Conservation (phyloP, 2,888 invertebrate species). For the Antheraea yamamai region DNA sequence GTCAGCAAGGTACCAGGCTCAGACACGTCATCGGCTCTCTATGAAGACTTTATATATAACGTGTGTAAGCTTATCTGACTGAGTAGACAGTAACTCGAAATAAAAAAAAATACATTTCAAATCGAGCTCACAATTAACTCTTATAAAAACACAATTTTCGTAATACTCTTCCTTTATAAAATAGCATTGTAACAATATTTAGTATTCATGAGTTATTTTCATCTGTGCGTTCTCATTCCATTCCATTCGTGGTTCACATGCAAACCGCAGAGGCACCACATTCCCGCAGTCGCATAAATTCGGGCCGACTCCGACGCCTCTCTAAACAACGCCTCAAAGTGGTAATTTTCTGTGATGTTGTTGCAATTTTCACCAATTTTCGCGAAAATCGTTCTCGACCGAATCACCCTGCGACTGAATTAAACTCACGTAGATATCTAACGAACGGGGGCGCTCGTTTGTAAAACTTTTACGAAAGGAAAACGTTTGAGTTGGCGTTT, state of each 20-base stretch:
- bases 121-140: not conserved
- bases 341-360: constrained; percentile 78
- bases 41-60: too few relatives aligned
- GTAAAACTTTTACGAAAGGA: constrained; percentile 77
- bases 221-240: constrained; percentile 11
- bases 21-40: too few relatives aligned
- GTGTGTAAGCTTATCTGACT: too few relatives aligned
- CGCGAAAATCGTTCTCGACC: constrained; percentile 65
- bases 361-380: constrained; percentile 80
- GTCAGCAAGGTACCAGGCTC: too few relatives aligned
- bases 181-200: constrained; percentile 25
- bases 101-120: too few relatives aligned
- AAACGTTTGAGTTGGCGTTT: constrained; percentile 77
- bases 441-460: constrained; percentile 77
- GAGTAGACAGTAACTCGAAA: too few relatives aligned
- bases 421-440: constrained; percentile 82
- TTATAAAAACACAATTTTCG: not conserved
- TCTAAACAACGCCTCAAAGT: constrained; percentile 73
- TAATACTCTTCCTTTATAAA: constrained; percentile 21
- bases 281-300: constrained; percentile 66
- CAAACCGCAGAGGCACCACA: constrained; percentile 53
- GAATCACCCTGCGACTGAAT: constrained; percentile 67
- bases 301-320: constrained; percentile 41
- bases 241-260: not conserved
- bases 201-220: constrained; percentile 13